These are phyloP conservation scores for Lutraria rhynchaena DNA, from an alignment of 1,140 invertebrate species.

Conservation along the genomic window DNA sequence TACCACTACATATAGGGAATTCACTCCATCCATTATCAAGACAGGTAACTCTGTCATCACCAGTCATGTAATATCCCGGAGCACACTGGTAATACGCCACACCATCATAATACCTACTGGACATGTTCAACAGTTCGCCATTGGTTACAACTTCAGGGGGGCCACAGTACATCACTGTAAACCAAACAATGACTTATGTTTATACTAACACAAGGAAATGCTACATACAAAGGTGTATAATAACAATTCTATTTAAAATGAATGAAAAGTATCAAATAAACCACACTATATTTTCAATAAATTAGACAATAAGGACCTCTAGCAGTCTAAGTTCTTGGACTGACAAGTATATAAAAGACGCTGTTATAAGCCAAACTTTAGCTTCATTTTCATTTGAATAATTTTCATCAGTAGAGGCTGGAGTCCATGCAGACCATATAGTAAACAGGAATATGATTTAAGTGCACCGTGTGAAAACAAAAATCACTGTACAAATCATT, in stretches of 20 bases:
- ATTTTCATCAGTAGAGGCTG: too few species aligned
- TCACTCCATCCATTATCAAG: constrained; percentile 60
- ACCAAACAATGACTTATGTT: constrained; percentile 7
- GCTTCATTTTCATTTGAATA: too few species aligned
- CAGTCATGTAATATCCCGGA: constrained; percentile 63
- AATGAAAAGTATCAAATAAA: too few species aligned
- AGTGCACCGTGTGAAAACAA: too few species aligned
- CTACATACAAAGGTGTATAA: background rate
- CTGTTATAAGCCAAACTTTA: too few species aligned
- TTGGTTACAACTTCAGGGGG: constrained; percentile 62
- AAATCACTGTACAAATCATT: too few species aligned
- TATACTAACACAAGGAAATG: background rate
- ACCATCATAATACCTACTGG: constrained; percentile 62
- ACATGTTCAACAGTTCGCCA: constrained; percentile 63
- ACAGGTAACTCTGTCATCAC: constrained; percentile 56
- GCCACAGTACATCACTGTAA: constrained; percentile 75
- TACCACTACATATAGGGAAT: constrained; percentile 68
- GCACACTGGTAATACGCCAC: constrained; percentile 67
- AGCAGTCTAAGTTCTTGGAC: too few species aligned
- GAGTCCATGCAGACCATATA: too few species aligned
- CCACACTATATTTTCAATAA: too few species aligned
- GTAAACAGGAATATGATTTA: too few species aligned
- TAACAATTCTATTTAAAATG: too few species aligned
- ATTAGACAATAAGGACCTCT: background rate
- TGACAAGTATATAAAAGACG: too few species aligned